A percentile compares a stretch with the other conserved stretches of the same genome.
phyloP scores from a whole-genome alignment of 1,140 invertebrate genomes.

The Psix sp. region DNA sequence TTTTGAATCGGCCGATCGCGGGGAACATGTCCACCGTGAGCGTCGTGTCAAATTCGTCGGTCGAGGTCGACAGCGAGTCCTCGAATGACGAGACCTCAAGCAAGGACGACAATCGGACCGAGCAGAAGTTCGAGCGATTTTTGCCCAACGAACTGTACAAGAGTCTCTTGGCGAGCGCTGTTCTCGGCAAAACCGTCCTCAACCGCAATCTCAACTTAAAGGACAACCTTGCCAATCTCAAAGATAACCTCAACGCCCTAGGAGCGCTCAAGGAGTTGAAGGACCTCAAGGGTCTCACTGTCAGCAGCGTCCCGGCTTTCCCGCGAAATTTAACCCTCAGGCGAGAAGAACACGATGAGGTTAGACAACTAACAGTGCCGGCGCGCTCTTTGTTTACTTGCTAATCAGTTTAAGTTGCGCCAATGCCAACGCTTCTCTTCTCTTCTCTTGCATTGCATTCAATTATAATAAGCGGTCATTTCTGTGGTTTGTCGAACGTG shows the following conservation, averaged over 20 bases:
- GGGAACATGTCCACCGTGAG: conserved; percentile 73
- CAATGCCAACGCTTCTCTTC: no score
- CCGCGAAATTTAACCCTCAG: conserved; percentile 73
- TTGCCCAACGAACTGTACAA: conserved; percentile 87
- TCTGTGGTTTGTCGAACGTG: no score
- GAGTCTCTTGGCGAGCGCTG: conserved; percentile 84
- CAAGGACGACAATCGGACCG: conserved; percentile 66
- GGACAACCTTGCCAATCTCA: conserved; percentile 72
- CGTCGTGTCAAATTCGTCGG: conserved; percentile 74
- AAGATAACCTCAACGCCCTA: conserved; percentile 72
- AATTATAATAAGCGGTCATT: no score
- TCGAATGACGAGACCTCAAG: conserved; percentile 69
- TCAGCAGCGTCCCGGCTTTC: conserved; percentile 75
- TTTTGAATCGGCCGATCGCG: conserved; percentile 9
- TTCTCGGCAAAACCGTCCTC: conserved; percentile 77
- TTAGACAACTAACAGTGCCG: no score
- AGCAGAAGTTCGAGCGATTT: conserved; percentile 77
- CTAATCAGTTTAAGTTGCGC: no score
- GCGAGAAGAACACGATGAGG: conserved; percentile 73
- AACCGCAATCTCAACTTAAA: conserved; percentile 74
- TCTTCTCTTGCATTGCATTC: no score
- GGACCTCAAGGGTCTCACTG: conserved; percentile 72
- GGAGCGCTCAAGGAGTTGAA: conserved; percentile 73
- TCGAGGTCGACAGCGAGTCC: conserved; percentile 75
- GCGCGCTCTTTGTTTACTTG: no score